A percentile compares a stretch with the other conserved stretches of the same genome.
phyloP scores from a whole-genome alignment of 2,797 vertebrate species.

The Melanogrammus aeglefinus region DNA sequence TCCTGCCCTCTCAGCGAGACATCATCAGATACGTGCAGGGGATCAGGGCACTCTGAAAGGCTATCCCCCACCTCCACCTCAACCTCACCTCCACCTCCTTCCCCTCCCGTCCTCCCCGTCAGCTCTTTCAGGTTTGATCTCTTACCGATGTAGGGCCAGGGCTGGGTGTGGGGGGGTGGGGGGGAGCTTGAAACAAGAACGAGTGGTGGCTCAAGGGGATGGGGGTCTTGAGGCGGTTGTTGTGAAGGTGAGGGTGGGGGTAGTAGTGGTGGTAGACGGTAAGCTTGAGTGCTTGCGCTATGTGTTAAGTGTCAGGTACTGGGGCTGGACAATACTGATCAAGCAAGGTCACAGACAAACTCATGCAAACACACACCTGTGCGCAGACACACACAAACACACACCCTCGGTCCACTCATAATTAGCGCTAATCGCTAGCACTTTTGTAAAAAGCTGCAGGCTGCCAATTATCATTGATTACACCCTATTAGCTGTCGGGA shows the following conservation, averaged over 20 bases:
- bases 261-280: background rate
- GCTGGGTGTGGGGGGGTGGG: no score
- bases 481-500: constrained; percentile 53
- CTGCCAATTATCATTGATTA: constrained; percentile 71
- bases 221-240: background rate
- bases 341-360: constrained; percentile 48
- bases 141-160: background rate
- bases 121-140: background rate
- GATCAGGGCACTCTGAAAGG: constrained; percentile 43
- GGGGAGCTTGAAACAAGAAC: background rate
- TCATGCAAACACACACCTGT: constrained; percentile 21
- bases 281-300: background rate
- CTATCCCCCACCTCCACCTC: background rate
- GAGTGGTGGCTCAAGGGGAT: background rate
- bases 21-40: constrained; percentile 46
- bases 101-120: background rate
- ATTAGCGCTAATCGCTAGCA: constrained; percentile 68
- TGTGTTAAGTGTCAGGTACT: background rate
- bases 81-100: background rate
- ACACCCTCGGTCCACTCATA: constrained; percentile 47
- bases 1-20: constrained; percentile 31
- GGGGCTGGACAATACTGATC: constrained; percentile 15
- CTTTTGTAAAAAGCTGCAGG: constrained; percentile 63
- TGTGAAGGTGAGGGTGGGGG: background rate
- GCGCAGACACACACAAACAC: background rate